Evolutionary conservation across 2,888 invertebrate genomes (phyloP).

Genomic region (Stramonita haemastoma): DNA sequence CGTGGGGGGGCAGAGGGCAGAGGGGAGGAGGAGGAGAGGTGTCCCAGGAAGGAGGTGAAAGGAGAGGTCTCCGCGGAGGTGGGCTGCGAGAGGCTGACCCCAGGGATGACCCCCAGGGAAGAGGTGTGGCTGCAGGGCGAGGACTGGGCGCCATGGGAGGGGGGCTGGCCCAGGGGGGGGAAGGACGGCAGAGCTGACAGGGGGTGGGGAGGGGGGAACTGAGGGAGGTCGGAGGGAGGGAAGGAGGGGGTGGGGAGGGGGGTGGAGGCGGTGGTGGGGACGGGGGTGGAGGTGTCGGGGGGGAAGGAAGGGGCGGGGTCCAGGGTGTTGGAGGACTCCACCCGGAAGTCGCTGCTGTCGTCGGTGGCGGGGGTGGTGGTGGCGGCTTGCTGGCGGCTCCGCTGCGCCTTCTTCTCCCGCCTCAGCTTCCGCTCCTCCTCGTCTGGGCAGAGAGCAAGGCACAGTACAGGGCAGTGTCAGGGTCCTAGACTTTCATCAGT

Average conservation of each 20-base stretch:
- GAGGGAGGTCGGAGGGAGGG: not conserved
- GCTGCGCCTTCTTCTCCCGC: constrained; percentile 37
- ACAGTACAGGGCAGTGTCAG: too few relatives aligned
- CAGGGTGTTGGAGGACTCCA: not conserved
- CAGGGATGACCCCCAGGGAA: not conserved
- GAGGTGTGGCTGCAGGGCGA: not conserved
- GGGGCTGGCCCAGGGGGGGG: not conserved
- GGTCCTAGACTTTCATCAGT: too few relatives aligned
- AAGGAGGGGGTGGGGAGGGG: not conserved
- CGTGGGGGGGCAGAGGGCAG: not conserved
- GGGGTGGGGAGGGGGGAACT: not conserved
- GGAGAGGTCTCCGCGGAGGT: constrained; percentile 24
- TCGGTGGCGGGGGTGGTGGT: not conserved
- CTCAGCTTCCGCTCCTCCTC: constrained; percentile 34
- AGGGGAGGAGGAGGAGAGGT: constrained; percentile 20
- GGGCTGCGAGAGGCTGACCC: not conserved
- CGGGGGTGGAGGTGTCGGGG: not conserved
- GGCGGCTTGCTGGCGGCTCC: constrained; percentile 4
- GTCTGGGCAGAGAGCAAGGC: too few relatives aligned
- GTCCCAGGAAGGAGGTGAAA: constrained; percentile 16
- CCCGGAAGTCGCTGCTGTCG: not conserved
- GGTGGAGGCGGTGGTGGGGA: not conserved
- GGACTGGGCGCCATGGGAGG: not conserved
- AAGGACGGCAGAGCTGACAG: constrained; percentile 28
- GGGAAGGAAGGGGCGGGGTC: not conserved